Evolutionary conservation across 2,797 vertebrate species (phyloP).

Genomic region (Crypturellus tataupa): DNA sequence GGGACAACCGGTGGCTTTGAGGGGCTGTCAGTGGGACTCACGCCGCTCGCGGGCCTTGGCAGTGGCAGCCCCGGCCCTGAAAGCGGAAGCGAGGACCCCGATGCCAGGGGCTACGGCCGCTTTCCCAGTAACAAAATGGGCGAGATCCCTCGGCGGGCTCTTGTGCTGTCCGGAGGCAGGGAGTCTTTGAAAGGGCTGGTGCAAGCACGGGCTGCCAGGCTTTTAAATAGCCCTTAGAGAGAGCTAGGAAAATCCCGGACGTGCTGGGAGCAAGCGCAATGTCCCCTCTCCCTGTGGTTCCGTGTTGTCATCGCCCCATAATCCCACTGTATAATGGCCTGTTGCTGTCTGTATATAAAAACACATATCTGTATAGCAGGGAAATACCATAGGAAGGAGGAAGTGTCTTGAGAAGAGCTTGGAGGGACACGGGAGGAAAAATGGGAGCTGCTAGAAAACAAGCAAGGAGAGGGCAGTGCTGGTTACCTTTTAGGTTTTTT

Average conservation of each 20-base stretch:
- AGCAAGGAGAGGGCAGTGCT: no score
- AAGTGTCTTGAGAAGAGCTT: no score
- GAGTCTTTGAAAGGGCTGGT: neutral
- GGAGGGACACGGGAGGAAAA: no score
- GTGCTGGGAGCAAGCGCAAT: neutral
- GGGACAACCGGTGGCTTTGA: neutral
- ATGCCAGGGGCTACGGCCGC: rapidly evolving
- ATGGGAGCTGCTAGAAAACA: no score
- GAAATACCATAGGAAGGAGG: no score
- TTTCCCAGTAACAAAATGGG: neutral
- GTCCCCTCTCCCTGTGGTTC: neutral
- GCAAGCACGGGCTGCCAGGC: neutral
- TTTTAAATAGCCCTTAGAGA: neutral
- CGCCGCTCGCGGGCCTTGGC: neutral
- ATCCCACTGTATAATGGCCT: no score
- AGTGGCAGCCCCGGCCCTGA: neutral
- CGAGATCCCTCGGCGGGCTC: rapidly evolving
- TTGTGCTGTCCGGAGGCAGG: neutral
- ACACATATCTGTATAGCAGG: no score
- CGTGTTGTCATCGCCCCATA: no score
- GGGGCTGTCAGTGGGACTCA: neutral
- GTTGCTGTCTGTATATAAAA: no score
- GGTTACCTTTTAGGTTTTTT: no score
- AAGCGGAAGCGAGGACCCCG: neutral
- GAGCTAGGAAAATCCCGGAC: neutral